A percentile compares a stretch with the other conserved stretches of the same genome.
Evolutionary conservation across 2,888 invertebrate genomes (phyloP).

Genomic region (Drosophila koepferae): DNA sequence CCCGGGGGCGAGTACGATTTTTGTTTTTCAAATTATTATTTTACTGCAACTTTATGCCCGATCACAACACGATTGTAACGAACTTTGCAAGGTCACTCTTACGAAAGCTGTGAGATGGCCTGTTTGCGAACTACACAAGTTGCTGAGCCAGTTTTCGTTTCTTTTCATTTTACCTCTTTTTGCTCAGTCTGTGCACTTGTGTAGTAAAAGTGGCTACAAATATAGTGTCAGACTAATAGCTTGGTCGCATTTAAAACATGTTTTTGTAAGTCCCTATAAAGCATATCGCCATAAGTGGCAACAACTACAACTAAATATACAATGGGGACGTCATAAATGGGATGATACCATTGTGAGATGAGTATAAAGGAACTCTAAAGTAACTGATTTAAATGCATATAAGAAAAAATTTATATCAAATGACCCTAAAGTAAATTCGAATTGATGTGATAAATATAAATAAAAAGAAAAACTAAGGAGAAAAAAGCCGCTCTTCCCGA

Average conservation of each 20-base stretch:
- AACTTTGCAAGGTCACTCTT: slow-evolving; percentile 43
- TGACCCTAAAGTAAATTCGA: too few relatives aligned
- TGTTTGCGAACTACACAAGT: slow-evolving; percentile 28
- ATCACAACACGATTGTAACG: slow-evolving; percentile 17
- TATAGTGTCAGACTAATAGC: slow-evolving; percentile 31
- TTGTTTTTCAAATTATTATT: background rate
- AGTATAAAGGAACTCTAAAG: background rate
- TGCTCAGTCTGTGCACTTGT: slow-evolving; percentile 31
- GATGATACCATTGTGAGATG: background rate
- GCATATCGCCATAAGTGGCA: slow-evolving; percentile 18
- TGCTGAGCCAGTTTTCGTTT: slow-evolving; percentile 48
- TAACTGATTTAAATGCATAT: background rate
- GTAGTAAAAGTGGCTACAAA: slow-evolving; percentile 30
- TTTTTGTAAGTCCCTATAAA: slow-evolving; percentile 7
- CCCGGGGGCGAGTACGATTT: slow-evolving; percentile 90
- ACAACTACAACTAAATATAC: slow-evolving; percentile 7
- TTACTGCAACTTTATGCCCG: background rate
- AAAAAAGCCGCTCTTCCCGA: too few relatives aligned
- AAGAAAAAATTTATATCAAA: background rate
- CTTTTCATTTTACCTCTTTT: background rate
- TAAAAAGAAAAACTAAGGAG: too few relatives aligned
- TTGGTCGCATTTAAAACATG: slow-evolving; percentile 14
- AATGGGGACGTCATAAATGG: background rate
- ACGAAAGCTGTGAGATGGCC: slow-evolving; percentile 35
- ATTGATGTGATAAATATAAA: too few relatives aligned